Evolutionary conservation across 2,113 vertebrate species (phyloP).

Genomic region (Misgurnus anguillicaudatus): DNA sequence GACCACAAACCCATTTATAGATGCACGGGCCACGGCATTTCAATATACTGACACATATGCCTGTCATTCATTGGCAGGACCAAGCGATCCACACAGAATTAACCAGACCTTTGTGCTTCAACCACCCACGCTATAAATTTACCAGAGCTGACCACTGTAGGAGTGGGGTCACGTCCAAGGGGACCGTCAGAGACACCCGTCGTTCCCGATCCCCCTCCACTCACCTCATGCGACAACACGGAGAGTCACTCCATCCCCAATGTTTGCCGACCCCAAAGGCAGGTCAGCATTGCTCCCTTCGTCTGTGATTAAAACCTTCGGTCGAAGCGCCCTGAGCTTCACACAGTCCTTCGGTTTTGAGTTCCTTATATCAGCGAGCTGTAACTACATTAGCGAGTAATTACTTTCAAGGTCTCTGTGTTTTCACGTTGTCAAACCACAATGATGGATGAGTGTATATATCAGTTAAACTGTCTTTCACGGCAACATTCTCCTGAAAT

Average conservation of each 20-base stretch:
- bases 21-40: constrained; percentile 19
- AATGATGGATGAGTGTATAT: constrained; percentile 59
- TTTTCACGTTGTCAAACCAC: constrained; percentile 55
- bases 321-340: constrained; percentile 19
- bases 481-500: constrained; percentile 39
- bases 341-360: constrained; percentile 9
- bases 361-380: constrained; percentile 32
- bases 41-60: neutral
- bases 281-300: constrained; percentile 14
- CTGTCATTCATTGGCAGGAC: neutral
- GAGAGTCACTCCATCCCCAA: constrained; percentile 49
- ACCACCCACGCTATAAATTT: constrained; percentile 49
- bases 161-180: constrained; percentile 59
- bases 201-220: constrained; percentile 51
- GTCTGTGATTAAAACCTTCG: constrained; percentile 38
- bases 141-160: constrained; percentile 55
- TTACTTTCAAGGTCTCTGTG: constrained; percentile 65
- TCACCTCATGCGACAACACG: constrained; percentile 31
- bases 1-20: neutral
- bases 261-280: constrained; percentile 33
- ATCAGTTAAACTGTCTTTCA: constrained; percentile 59
- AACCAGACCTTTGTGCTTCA: constrained; percentile 48
- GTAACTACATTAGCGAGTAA: constrained; percentile 60
- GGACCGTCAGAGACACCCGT: constrained; percentile 54
- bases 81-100: constrained; percentile 21